Evolutionary conservation across 2,888 invertebrate species (phyloP).

Genomic region (Noctuana brunneofusca): DNA sequence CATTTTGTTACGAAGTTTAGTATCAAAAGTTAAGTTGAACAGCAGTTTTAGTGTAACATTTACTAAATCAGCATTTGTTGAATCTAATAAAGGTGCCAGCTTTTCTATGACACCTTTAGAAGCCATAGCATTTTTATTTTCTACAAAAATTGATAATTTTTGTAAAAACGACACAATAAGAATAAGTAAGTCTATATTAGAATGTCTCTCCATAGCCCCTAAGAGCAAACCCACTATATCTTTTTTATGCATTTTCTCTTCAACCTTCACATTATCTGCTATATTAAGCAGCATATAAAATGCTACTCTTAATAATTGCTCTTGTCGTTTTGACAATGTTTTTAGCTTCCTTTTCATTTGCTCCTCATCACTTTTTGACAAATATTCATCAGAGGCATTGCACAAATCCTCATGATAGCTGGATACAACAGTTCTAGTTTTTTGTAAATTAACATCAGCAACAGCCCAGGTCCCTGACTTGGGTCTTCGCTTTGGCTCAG

Average conservation of each 20-base stretch:
- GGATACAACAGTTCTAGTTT: slow-evolving; percentile 84
- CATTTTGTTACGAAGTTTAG: slow-evolving; percentile 93
- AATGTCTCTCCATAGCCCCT: slow-evolving; percentile 93
- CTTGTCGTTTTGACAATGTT: slow-evolving; percentile 94
- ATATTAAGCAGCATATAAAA: slow-evolving; percentile 97
- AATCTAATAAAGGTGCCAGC: slow-evolving; percentile 89
- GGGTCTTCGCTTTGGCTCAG: slow-evolving; percentile 88
- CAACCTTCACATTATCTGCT: slow-evolving; percentile 96
- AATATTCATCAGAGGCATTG: slow-evolving; percentile 72
- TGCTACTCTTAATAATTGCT: slow-evolving; percentile 94
- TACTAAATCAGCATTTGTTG: slow-evolving; percentile 86
- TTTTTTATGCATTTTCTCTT: slow-evolving; percentile 98
- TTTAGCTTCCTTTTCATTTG: slow-evolving; percentile 90
- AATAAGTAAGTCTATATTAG: slow-evolving; percentile 93
- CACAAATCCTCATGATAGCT: slow-evolving; percentile 87
- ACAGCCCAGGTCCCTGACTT: slow-evolving; percentile 89
- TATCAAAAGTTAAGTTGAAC: slow-evolving; percentile 98
- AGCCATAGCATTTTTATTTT: slow-evolving; percentile 97
- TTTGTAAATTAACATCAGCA: slow-evolving; percentile 79
- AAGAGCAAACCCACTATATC: slow-evolving; percentile 94
- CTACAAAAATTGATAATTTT: slow-evolving; percentile 96
- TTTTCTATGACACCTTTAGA: slow-evolving; percentile 91
- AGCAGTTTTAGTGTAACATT: slow-evolving; percentile 93
- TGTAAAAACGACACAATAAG: slow-evolving; percentile 96
- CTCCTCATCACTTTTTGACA: slow-evolving; percentile 87